Evolutionary conservation across 2,797 vertebrate genomes (phyloP).

Genomic region (Chelon labrosus): DNA sequence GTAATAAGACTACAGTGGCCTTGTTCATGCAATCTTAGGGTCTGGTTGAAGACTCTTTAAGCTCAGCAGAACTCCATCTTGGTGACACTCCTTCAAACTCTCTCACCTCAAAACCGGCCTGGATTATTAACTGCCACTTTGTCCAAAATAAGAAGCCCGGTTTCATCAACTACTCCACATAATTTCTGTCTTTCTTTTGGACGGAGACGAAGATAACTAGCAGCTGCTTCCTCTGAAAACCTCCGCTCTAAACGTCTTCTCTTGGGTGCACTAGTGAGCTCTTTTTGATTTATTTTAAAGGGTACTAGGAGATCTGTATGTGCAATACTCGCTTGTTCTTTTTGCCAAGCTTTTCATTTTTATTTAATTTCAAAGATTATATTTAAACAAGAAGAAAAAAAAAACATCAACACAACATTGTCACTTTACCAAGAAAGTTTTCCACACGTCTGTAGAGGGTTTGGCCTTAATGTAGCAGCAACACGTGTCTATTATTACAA

Average conservation of each 20-base stretch:
- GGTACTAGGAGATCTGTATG: slow-evolving; percentile 87
- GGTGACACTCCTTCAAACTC: slow-evolving; percentile 47
- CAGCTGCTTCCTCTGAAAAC: slow-evolving; percentile 59
- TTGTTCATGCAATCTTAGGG: slow-evolving; percentile 12
- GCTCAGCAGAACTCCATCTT: slow-evolving; percentile 32
- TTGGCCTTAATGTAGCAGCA: slow-evolving; percentile 98
- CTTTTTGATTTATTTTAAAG: slow-evolving; percentile 77
- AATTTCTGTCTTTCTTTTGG: slow-evolving; percentile 23
- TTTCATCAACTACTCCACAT: slow-evolving; percentile 18
- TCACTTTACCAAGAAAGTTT: slow-evolving; percentile 95
- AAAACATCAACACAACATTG: slow-evolving; percentile 75
- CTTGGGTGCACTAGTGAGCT: slow-evolving; percentile 80
- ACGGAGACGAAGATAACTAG: slow-evolving; percentile 29
- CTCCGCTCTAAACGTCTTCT: slow-evolving; percentile 65
- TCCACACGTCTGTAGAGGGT: slow-evolving; percentile 87
- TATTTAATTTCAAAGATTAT: slow-evolving; percentile 79
- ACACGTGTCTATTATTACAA: slow-evolving; percentile 84
- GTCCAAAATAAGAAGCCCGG: slow-evolving; percentile 29
- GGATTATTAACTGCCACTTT: slow-evolving; percentile 42
- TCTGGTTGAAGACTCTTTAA: slow-evolving; percentile 21
- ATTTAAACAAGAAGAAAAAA: slow-evolving; percentile 42
- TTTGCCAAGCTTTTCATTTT: slow-evolving; percentile 82
- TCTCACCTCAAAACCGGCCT: slow-evolving; percentile 32
- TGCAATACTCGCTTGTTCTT: slow-evolving; percentile 92
- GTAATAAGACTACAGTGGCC: slow-evolving; percentile 13